A percentile compares a stretch with the other conserved stretches of the same genome.
Conservation (phyloP, 2,888 invertebrate genomes). For the Syritta pipiens region DNA sequence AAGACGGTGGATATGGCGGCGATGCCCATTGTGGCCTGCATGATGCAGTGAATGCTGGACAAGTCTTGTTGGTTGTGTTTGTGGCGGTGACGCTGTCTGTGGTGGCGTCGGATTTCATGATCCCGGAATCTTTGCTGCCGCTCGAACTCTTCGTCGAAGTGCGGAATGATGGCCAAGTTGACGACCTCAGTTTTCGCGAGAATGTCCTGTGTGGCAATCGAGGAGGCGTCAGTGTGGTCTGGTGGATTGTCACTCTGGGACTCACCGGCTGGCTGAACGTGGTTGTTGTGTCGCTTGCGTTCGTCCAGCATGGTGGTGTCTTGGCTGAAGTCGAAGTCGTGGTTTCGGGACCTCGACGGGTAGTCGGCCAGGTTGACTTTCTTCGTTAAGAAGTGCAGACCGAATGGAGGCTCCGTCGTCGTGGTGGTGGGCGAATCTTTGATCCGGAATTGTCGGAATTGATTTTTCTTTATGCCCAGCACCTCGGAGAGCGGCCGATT, state of each 20-base stretch:
- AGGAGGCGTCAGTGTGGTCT: constrained; percentile 71
- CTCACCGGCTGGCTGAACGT: constrained; percentile 60
- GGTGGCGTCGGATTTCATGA: constrained; percentile 75
- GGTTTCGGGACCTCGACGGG: constrained; percentile 74
- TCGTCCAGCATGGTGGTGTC: constrained; percentile 78
- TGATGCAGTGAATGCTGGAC: constrained; percentile 79
- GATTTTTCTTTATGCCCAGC: constrained; percentile 79
- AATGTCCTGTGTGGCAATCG: constrained; percentile 76
- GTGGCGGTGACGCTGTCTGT: constrained; percentile 77
- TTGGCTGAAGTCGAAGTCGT: constrained; percentile 78
- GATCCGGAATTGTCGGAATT: constrained; percentile 79
- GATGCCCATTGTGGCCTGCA: constrained; percentile 80
- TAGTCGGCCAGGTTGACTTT: constrained; percentile 77
- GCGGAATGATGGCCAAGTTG: constrained; percentile 79
- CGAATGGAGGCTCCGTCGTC: constrained; percentile 71
- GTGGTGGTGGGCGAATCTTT: constrained; percentile 75
- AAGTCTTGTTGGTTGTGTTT: constrained; percentile 77
- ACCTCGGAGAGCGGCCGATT: constrained; percentile 79
- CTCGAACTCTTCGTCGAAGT: constrained; percentile 79
- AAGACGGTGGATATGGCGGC: constrained; percentile 79
- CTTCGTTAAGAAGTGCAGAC: constrained; percentile 74
- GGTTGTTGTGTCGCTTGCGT: constrained; percentile 74
- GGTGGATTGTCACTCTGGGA: constrained; percentile 66
- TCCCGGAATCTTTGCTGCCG: constrained; percentile 76
- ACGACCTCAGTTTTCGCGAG: constrained; percentile 79